A percentile compares a stretch with the other conserved stretches of the same genome.
These are phyloP conservation scores for Isichthys henryi DNA, from an alignment of 2,113 vertebrate genomes.

Conservation along the genomic window DNA sequence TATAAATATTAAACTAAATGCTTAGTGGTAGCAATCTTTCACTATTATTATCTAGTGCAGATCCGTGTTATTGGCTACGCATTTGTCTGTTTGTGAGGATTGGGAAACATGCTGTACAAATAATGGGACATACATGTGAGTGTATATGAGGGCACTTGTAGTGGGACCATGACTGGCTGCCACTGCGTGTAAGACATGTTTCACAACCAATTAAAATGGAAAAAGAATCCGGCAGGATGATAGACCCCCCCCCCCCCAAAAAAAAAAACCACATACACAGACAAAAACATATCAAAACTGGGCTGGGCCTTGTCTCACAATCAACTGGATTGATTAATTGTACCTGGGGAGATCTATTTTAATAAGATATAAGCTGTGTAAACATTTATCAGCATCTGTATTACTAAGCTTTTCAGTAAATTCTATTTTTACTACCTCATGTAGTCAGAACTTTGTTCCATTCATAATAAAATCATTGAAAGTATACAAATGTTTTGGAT, in stretches of 20 bases:
- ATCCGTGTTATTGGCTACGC: not conserved
- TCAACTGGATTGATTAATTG: not conserved
- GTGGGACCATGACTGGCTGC: not conserved
- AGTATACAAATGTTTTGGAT: not conserved
- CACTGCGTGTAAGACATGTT: not conserved
- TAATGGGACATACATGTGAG: not conserved
- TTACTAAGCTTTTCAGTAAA: not conserved
- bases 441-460: not conserved
- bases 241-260: not conserved
- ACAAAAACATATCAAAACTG: not conserved
- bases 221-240: not conserved
- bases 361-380: not conserved
- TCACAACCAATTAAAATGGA: not conserved
- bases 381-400: not conserved
- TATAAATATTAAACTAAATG: not conserved
- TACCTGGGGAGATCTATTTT: too few relatives aligned
- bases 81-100: not conserved
- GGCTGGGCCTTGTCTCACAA: not conserved
- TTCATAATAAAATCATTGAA: conserved; percentile 9
- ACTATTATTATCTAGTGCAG: not conserved
- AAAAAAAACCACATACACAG: not conserved
- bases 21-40: not conserved
- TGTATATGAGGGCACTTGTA: not conserved
- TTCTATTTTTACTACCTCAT: conserved; percentile 2
- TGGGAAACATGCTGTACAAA: not conserved